These are phyloP conservation scores for Epirrita christyi DNA, from an alignment of 2,888 invertebrate genomes.

Conservation along the genomic window DNA sequence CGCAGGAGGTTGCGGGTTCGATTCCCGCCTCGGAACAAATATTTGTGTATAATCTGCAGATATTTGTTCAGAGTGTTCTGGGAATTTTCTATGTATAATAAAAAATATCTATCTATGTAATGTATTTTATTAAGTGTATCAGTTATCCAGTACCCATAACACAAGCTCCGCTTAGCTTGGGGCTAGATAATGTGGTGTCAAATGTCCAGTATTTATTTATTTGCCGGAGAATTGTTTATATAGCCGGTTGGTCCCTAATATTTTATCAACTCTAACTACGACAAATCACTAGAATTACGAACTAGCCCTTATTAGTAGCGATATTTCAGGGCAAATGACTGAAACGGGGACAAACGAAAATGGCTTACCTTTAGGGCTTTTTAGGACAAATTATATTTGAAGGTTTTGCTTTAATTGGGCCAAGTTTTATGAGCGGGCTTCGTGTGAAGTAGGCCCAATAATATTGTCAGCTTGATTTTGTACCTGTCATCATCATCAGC, in stretches of 20 bases:
- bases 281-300: conserved; percentile 74
- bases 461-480: conserved; percentile 13
- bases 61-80: too few relatives aligned
- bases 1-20: too few relatives aligned
- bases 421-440: conserved; percentile 26
- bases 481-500: too few relatives aligned
- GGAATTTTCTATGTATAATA: too few relatives aligned
- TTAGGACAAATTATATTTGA: conserved; percentile 27
- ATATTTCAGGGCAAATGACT: conserved; percentile 60
- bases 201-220: too few relatives aligned
- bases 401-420: conserved; percentile 27
- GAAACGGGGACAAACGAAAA: conserved; percentile 44
- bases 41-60: too few relatives aligned
- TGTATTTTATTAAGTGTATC: too few relatives aligned
- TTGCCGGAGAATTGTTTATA: not conserved
- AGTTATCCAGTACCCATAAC: too few relatives aligned
- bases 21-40: too few relatives aligned
- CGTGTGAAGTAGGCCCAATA: conserved; percentile 28
- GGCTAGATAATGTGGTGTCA: too few relatives aligned
- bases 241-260: not conserved
- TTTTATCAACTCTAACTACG: conserved; percentile 32
- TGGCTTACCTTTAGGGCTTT: conserved; percentile 48
- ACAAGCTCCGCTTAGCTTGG: too few relatives aligned
- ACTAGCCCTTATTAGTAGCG: conserved; percentile 66
- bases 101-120: too few relatives aligned